A percentile compares a stretch with the other conserved stretches of the same genome.
These are phyloP conservation scores for Podilymbus podiceps DNA, from an alignment of 2,113 vertebrate genomes.

Conservation along the genomic window DNA sequence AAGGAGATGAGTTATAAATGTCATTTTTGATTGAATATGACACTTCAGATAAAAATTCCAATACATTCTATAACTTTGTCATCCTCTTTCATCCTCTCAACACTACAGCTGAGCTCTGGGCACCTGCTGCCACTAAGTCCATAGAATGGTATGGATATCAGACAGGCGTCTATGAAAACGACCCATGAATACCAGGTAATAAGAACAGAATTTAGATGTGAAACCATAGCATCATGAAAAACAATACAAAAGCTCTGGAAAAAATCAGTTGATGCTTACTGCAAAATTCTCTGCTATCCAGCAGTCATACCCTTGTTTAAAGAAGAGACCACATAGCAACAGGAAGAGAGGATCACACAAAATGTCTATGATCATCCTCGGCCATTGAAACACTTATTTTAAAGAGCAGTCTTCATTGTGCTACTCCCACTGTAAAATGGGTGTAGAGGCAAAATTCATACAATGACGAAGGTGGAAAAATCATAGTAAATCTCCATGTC, in stretches of 20 bases:
- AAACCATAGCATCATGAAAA: background rate
- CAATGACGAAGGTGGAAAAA: conserved; percentile 49
- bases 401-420: background rate
- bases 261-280: background rate
- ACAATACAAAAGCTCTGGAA: background rate
- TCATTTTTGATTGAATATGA: conserved; percentile 60
- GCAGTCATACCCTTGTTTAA: background rate
- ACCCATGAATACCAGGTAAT: background rate
- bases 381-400: background rate
- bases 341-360: background rate
- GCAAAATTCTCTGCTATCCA: background rate
- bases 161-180: background rate
- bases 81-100: background rate
- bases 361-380: background rate
- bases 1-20: conserved; percentile 47
- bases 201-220: background rate
- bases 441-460: conserved; percentile 20
- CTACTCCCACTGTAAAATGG: conserved; percentile 18
- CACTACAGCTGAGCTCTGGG: background rate
- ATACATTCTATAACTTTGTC: background rate
- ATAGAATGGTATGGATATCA: background rate
- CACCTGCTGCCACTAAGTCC: background rate
- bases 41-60: conserved; percentile 63
- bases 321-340: background rate
- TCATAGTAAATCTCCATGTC: conserved; percentile 29